phyloP scores from a whole-genome alignment of 2,797 vertebrate species.

The Syngnathus rostellatus region DNA sequence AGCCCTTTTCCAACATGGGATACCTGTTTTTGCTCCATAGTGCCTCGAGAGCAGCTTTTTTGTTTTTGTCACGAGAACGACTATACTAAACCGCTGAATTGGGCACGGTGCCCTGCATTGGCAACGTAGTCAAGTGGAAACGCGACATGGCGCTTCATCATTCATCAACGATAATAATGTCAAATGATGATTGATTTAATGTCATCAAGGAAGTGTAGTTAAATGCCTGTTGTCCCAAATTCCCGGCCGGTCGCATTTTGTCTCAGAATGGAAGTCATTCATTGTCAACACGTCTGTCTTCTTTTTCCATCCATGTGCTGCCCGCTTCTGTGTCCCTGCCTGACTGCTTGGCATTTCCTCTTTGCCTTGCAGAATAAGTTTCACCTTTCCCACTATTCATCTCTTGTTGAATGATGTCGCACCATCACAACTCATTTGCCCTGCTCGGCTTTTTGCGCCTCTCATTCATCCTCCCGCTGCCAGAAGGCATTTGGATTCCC shows the following conservation, averaged over 20 bases:
- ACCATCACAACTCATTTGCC: conserved; percentile 2
- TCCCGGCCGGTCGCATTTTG: conserved; percentile 3
- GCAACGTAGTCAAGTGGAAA: too few relatives aligned
- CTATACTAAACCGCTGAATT: too few relatives aligned
- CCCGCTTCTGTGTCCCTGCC: not conserved
- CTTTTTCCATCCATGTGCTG: conserved; percentile 17
- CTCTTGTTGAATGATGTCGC: not conserved
- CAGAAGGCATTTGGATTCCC: not conserved
- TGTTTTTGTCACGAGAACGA: too few relatives aligned
- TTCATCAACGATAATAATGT: too few relatives aligned
- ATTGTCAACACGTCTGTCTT: conserved; percentile 5
- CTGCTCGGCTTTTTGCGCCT: conserved; percentile 26
- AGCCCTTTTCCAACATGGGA: not conserved
- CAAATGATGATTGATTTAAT: too few relatives aligned
- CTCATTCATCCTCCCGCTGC: conserved; percentile 14
- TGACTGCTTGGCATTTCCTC: not conserved
- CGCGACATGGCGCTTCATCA: too few relatives aligned
- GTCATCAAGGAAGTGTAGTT: not conserved
- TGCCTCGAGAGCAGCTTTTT: too few relatives aligned
- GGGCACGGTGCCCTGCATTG: too few relatives aligned
- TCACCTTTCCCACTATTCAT: not conserved
- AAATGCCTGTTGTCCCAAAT: conserved; percentile 6
- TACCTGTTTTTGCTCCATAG: too few relatives aligned
- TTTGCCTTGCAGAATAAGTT: not conserved
- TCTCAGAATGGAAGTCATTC: not conserved